Percentiles rank a stretch among this genome's conserved stretches.
Evolutionary conservation across 92 coral and sea anemone species (phyloP).

Genomic region (Paramuricea clavata): DNA sequence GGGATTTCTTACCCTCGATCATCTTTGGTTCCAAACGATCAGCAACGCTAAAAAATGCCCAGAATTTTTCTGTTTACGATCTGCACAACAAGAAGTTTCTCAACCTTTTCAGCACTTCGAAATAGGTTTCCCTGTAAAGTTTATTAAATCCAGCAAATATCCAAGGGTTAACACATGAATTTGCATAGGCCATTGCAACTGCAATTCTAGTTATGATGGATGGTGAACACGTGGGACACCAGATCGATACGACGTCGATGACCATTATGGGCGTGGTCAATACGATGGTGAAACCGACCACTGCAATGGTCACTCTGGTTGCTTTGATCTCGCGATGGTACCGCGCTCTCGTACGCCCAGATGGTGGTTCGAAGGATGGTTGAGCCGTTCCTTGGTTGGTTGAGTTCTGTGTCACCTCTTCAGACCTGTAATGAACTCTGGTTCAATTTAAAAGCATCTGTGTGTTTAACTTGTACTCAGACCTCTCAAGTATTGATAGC

Average conservation of each 20-base stretch:
- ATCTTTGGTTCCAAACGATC: no score
- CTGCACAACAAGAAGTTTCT: constrained; percentile 8
- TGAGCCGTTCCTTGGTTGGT: background rate
- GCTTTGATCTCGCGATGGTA: constrained; percentile 64
- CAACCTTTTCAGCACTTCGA: constrained; percentile 25
- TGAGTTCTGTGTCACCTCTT: constrained; percentile 23
- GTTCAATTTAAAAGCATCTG: no score
- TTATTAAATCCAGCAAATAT: constrained; percentile 92
- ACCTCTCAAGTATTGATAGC: no score
- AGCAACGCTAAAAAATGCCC: no score
- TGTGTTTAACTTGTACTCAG: no score
- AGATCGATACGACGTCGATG: constrained; percentile 79
- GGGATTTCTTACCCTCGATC: no score
- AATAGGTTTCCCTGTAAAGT: constrained; percentile 84
- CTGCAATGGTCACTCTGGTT: constrained; percentile 80
- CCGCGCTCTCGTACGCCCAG: constrained; percentile 12
- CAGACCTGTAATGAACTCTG: background rate
- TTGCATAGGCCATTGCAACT: constrained; percentile 87
- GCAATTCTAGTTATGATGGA: constrained; percentile 77
- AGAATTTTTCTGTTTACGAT: background rate
- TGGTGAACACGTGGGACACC: constrained; percentile 75
- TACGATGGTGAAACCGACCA: constrained; percentile 84
- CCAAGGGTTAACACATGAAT: constrained; percentile 91
- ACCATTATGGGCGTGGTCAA: constrained; percentile 93
- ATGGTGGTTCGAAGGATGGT: constrained; percentile 8